Evolutionary conservation across 2,797 vertebrate species (phyloP), one percentile per base, ranked within the genome.

Genomic region (Acrocephalus scirpaceus): DNA sequence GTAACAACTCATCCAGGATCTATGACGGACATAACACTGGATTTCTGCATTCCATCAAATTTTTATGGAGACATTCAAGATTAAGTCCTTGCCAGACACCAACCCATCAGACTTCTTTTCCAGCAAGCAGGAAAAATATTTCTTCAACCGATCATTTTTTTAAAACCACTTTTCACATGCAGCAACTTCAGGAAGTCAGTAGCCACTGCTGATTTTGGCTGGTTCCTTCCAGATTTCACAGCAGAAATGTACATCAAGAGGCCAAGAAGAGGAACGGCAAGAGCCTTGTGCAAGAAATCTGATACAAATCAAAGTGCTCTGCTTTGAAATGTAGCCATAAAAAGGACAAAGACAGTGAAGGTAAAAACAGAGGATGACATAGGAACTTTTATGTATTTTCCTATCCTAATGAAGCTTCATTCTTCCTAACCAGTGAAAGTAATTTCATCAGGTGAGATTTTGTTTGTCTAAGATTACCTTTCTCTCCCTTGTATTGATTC

Each of bases 21-120:
- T 54, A 19, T 0, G 0, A 29, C 5, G 10, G 27, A 8, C 17
- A 51, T 73, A 74, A 58, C 16, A 23, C 3, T 60, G n/a, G 16
- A 40, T 72, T 42, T 66, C 19, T 56, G n/a, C 17, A 27, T 74
- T 76, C 44, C 48, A 1, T 64, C 50, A 62, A 57, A 77, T 1
- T 0, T 56, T 4, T 42, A 21, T 0, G 1, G 23, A 56, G 17
- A 16, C n/a, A 45, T 11, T 79, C 4, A 4, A 40, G 29, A 56
- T 7, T 21, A 21, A 69, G 7, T 50, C 22, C 30, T 54, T 90
- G 44, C 6, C 1, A 4, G 38, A 44, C 4, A 20, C 13, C 51
- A 88, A n/a, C 15, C 13, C 32, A 86, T 45, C 7, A 66, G 34
- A 13, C 5, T 11, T 7, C 6, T 53, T 34, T 75, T 86, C 47